Percentiles rank a stretch among this genome's conserved stretches.
Conservation (phyloP, 2,888 invertebrate genomes). For the Sarcophaga caerulescens region DNA sequence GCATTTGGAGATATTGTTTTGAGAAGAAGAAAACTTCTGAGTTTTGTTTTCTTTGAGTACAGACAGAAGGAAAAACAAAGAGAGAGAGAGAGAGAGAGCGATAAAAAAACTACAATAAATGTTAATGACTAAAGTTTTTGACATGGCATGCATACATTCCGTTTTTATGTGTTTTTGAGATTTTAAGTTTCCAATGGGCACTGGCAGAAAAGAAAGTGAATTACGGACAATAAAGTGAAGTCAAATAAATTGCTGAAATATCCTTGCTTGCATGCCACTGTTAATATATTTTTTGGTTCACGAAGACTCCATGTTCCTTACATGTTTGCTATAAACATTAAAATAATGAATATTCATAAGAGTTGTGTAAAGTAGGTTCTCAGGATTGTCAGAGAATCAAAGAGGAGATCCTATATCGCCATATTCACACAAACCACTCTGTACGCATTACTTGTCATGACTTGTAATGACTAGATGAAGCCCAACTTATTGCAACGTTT, state of each 20-base stretch:
- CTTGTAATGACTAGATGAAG: too few species aligned
- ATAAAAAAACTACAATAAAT: slow-evolving; percentile 46
- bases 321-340: not conserved
- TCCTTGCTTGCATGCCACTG: not conserved
- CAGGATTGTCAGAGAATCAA: too few species aligned
- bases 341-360: not conserved
- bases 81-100: not conserved
- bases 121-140: slow-evolving; percentile 68
- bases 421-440: too few species aligned
- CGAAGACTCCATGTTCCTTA: too few species aligned
- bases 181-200: not conserved
- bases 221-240: not conserved
- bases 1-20: not conserved
- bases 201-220: slow-evolving; percentile 5
- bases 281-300: too few species aligned
- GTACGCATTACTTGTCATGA: too few species aligned
- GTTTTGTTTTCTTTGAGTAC: too few species aligned
- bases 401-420: too few species aligned
- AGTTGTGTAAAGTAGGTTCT: too few species aligned
- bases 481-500: too few species aligned
- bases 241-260: not conserved
- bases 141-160: slow-evolving; percentile 52
- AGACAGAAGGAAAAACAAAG: not conserved
- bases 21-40: not conserved
- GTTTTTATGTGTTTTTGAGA: slow-evolving; percentile 44